Base-by-base conservation (phyloP, 2,113 vertebrate species). In the Mustelus asterias region DNA sequence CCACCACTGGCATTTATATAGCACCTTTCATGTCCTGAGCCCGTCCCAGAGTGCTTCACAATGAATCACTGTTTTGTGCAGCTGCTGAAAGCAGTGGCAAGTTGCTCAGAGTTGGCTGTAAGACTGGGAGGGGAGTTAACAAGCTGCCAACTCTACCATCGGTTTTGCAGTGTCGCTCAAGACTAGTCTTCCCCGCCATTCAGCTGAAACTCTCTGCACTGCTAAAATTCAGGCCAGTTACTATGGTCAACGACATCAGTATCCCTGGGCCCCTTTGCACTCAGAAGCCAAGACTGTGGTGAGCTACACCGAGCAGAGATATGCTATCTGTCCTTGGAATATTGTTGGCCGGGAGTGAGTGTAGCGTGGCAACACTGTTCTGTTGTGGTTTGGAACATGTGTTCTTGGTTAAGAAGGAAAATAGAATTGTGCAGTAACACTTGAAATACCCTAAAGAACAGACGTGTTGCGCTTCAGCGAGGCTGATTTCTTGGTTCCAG, bases 351-450 rank as follows among this genome's bases (percentile, higher is more conserved):
- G 33, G 18, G 60, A 93, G 89, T 20, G 14, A 37, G 60, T 67
- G 89, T 60, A 65, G n/a, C 60, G 89, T 93, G 89, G 89, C 58
- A 93, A 29, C 13, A n/a, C 58, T 92, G 54, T 63, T 63, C 88
- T 63, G 88, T 60, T 92, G 88, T 60, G 54, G 88, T n/a, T 90
- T 92, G 29, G 5, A 37, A 63, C 88, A 92, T 92, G 58, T 92
- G 88, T n/a, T 92, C 63, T 92, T 63, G 33, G 29, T 92, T 92
- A 92, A 92, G 89, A 22, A 41, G 37, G 89, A 93, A 93, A 93
- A 93, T 93, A 41, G 63, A 93, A 65, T 37, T 22, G 33, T 65
- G 60, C 60, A 22, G 16, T n/a, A 93, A 63, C 88, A 63, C 88
- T 63, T 92, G 58, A 92, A 92, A 58, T 58, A 89, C 58, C 48